Base-by-base conservation (phyloP, 2,113 vertebrate species). In the Dicerorhinus sumatrensis region DNA sequence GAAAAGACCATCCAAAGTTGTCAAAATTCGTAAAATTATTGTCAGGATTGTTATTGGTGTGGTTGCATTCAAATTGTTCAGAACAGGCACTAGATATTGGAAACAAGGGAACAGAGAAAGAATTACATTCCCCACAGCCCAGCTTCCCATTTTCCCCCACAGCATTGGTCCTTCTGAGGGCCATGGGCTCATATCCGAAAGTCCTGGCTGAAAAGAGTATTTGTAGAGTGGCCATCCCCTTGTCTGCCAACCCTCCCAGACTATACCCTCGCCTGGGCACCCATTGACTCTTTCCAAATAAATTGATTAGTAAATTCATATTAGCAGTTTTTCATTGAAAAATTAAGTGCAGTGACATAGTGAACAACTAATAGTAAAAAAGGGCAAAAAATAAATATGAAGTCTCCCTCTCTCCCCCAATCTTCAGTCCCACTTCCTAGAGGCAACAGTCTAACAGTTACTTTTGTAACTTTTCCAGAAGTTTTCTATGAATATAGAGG, bases 1-100 rank as follows among this genome's bases (percentile, higher is more conserved):
- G 98, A 69, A 98, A 95, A 88, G 98, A 97, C 97, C 96, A 98
- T 67, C 95, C 96, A 48, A 98, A 98, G 83, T 89, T 92, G 94
- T 98, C 98, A 79, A 98, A 98, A 69, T 96, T 98, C 0, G 97
- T 98, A 3, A 96, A 98, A 77, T 63, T 56, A 69, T 96, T 79
- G 84, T 98, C 97, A 75, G 98, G 98, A 82, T 97, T 98, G 2
- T 2, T 18, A 1, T 1, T 0, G 8, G 97, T 97, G 21, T 51
- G 2, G 0, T 0, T 21, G 72, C 98, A 98, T 3, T 0, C 0
- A 65, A 70, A 94, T 3, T 27, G 7, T 2, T 9, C 16, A 5
- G 96, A 95, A 85, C 98, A 98, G 85, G 58, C 1, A 0, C 97
- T 98, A 62, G 92, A 96, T 42, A 58, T 77, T 54, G n/a, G 67